Conservation (phyloP, 2,888 invertebrate species). For the Polydrusus pterygomalis region DNA sequence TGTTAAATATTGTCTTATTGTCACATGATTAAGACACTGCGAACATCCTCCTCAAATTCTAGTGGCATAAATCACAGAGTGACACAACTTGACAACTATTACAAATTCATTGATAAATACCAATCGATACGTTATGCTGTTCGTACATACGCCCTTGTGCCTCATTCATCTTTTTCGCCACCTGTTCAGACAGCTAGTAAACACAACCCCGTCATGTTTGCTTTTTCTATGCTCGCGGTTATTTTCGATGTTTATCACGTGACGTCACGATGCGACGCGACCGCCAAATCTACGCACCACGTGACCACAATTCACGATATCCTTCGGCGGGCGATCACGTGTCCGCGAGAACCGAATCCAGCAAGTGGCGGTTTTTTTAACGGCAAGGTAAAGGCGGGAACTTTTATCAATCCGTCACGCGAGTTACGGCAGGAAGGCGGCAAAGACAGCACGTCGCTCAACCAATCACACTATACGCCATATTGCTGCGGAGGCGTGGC, state of each 20-base stretch:
- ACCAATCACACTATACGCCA: conserved; percentile 80
- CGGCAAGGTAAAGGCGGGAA: conserved; percentile 47
- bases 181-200: conserved; percentile 65
- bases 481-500: conserved; percentile 79
- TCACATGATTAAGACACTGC: conserved; percentile 4
- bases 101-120: conserved; percentile 61
- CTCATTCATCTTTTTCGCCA: conserved; percentile 67
- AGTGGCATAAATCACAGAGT: conserved; percentile 30
- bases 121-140: conserved; percentile 61
- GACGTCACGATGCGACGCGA: conserved; percentile 59
- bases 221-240: conserved; percentile 60
- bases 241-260: conserved; percentile 64
- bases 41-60: conserved; percentile 16
- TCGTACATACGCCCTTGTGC: conserved; percentile 57
- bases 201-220: conserved; percentile 61
- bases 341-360: conserved; percentile 63
- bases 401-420: conserved; percentile 69
- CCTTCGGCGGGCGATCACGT: conserved; percentile 61
- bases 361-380: conserved; percentile 60
- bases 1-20: too few relatives aligned
- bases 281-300: conserved; percentile 59
- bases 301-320: conserved; percentile 61
- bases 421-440: conserved; percentile 70
- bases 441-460: conserved; percentile 68
- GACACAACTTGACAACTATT: conserved; percentile 46